Conservation (phyloP, 2,888 invertebrate genomes). For the Diarsia rubi region DNA sequence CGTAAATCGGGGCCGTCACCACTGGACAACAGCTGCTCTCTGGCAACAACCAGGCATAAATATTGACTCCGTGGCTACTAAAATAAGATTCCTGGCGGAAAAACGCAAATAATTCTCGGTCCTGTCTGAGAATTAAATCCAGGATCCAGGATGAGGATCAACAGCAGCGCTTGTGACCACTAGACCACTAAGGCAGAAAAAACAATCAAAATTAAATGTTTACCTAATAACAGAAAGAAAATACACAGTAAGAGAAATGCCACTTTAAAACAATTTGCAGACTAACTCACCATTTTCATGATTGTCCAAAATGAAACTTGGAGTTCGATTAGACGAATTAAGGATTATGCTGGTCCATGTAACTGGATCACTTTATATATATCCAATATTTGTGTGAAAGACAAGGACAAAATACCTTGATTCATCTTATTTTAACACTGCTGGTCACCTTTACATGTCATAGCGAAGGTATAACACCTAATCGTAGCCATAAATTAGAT, state of each 20-base stretch:
- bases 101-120: background rate
- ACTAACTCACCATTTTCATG: slow-evolving; percentile 51
- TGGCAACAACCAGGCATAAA: background rate
- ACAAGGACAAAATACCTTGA: slow-evolving; percentile 37
- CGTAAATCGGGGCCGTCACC: too few relatives aligned
- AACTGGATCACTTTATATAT: slow-evolving; percentile 51
- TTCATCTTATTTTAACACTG: slow-evolving; percentile 36
- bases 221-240: background rate
- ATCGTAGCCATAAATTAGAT: slow-evolving; percentile 41
- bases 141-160: background rate
- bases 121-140: background rate
- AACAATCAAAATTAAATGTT: background rate
- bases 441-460: slow-evolving; percentile 56
- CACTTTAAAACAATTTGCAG: background rate
- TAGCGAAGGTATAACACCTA: slow-evolving; percentile 21
- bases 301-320: slow-evolving; percentile 5
- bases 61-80: background rate
- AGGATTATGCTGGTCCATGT: slow-evolving; percentile 37
- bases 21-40: too few relatives aligned
- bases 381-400: slow-evolving; percentile 28
- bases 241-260: background rate
- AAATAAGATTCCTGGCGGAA: background rate
- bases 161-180: background rate
- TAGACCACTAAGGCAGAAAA: background rate
- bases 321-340: slow-evolving; percentile 7